Percentiles rank a stretch among this genome's conserved stretches.
Conservation (phyloP, 2,888 invertebrate genomes). For the Leucoma salicis region DNA sequence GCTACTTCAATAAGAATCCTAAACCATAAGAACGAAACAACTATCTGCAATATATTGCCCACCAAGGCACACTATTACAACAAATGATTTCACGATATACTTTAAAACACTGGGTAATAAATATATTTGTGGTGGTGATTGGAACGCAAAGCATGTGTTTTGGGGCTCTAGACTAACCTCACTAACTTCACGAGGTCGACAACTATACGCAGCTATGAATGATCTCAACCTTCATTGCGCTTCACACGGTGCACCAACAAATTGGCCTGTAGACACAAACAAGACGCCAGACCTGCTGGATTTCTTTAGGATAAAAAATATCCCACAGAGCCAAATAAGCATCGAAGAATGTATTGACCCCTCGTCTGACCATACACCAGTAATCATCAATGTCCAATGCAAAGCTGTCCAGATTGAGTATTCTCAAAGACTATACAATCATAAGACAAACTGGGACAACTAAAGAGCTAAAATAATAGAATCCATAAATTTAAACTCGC, state of each 20-base stretch:
- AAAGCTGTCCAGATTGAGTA: background rate
- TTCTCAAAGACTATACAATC: background rate
- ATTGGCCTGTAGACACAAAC: too few relatives aligned
- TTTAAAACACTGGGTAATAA: background rate
- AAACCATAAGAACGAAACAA: slow-evolving; percentile 1
- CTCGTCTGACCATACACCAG: background rate
- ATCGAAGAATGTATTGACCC: background rate
- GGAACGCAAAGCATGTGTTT: slow-evolving; percentile 4
- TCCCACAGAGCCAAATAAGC: background rate
- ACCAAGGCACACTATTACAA: background rate
- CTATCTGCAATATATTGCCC: slow-evolving; percentile 6
- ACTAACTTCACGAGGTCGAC: background rate
- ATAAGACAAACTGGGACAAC: background rate
- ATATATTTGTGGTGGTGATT: slow-evolving; percentile 3
- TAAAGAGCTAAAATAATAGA: background rate
- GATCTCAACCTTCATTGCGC: background rate
- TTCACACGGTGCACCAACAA: too few relatives aligned
- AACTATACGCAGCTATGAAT: background rate
- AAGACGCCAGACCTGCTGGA: slow-evolving; percentile 1
- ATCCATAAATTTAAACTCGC: background rate
- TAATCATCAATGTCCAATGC: background rate
- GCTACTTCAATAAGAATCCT: too few relatives aligned
- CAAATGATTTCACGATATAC: background rate
- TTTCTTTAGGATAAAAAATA: background rate
- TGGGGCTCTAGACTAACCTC: background rate